These are phyloP conservation scores for Menidia menidia DNA, from an alignment of 2,797 vertebrate genomes.

Conservation along the genomic window DNA sequence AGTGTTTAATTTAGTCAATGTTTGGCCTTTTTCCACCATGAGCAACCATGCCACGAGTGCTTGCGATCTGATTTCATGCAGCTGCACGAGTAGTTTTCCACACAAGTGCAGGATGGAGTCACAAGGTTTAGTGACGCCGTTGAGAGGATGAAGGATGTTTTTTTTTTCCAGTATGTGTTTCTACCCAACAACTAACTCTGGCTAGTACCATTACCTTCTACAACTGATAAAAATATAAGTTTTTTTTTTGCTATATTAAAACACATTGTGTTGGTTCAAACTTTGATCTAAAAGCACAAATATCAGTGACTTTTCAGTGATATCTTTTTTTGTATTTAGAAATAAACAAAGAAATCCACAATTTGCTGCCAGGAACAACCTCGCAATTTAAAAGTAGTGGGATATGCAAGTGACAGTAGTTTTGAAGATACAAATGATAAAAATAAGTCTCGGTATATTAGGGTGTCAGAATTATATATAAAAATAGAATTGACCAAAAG, in stretches of 20 bases:
- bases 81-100: constrained; percentile 39
- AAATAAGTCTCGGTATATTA: neutral
- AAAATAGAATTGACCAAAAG: neutral
- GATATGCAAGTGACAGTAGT: neutral
- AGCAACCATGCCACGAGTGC: constrained; percentile 19
- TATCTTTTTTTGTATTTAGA: neutral
- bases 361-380: neutral
- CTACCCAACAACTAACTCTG: neutral
- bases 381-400: neutral
- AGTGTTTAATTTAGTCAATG: constrained; percentile 18
- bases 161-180: neutral
- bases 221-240: neutral
- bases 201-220: constrained; percentile 1
- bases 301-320: neutral
- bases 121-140: constrained; percentile 13
- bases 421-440: neutral
- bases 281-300: neutral
- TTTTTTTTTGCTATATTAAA: neutral
- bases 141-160: constrained; percentile 1
- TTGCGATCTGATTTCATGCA: constrained; percentile 31
- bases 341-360: neutral
- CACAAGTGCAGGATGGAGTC: constrained; percentile 2
- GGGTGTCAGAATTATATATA: neutral
- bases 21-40: constrained; percentile 31
- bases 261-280: neutral